phyloP scores from a whole-genome alignment of 2,888 invertebrate genomes.

The Tetheella fluctuosa region DNA sequence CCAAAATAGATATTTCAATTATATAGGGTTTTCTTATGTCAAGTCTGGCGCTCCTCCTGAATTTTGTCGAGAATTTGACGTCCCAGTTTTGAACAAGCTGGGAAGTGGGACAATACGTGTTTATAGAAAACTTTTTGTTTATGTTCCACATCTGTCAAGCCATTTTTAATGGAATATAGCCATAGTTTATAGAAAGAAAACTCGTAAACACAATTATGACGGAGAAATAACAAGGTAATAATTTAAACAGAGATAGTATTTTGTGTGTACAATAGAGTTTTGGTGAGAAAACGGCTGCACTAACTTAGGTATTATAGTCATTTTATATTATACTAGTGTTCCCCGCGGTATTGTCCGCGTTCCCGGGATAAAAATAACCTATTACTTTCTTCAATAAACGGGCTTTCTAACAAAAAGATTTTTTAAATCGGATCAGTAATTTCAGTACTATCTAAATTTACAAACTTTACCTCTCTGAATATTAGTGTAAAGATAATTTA shows the following conservation, averaged over 20 bases:
- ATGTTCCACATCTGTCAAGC: neutral
- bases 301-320: too few relatives aligned
- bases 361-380: too few relatives aligned
- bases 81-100: slow-evolving; percentile 6
- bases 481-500: too few relatives aligned
- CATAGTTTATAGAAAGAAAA: neutral
- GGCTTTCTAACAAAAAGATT: too few relatives aligned
- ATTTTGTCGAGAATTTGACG: slow-evolving; percentile 7
- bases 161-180: neutral
- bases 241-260: neutral
- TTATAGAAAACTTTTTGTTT: slow-evolving; percentile 9
- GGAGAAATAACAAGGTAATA: neutral
- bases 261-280: too few relatives aligned
- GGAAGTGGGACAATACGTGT: slow-evolving; percentile 7
- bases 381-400: too few relatives aligned
- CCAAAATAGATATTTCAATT: neutral
- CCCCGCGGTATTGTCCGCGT: too few relatives aligned
- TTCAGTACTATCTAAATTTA: too few relatives aligned
- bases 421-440: too few relatives aligned
- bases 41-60: neutral
- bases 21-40: neutral
- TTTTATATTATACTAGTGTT: too few relatives aligned
- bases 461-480: too few relatives aligned
- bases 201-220: neutral
- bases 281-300: too few relatives aligned